Evolutionary conservation across 2,797 vertebrate genomes (phyloP).

Genomic region (Dromococcyx pavoninus): DNA sequence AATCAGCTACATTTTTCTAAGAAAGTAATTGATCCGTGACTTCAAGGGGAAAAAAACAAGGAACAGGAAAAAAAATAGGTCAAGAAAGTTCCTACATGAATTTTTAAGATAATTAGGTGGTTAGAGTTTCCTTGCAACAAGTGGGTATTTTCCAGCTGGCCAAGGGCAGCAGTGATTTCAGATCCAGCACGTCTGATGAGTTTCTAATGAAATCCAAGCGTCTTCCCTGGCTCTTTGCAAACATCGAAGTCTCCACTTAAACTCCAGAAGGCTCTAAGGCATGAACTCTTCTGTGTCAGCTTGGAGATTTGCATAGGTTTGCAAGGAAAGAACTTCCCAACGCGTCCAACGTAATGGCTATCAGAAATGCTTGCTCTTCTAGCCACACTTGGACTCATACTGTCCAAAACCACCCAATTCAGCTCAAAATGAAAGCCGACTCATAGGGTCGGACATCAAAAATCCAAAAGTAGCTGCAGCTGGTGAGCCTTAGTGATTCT

Average conservation of each 20-base stretch:
- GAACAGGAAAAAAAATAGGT: conserved; percentile 22
- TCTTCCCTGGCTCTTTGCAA: conserved; percentile 49
- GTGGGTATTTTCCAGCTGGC: conserved; percentile 68
- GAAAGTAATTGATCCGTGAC: conserved; percentile 32
- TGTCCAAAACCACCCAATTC: not conserved
- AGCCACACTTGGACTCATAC: not conserved
- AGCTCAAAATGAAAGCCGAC: not conserved
- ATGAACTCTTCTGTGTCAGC: not conserved
- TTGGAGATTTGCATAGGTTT: conserved; percentile 14
- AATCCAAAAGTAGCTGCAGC: not conserved
- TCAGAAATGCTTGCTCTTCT: not conserved
- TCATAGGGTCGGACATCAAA: not conserved
- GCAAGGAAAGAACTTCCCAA: not conserved
- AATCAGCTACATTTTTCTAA: conserved; percentile 30
- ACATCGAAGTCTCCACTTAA: conserved; percentile 33
- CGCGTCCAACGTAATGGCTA: not conserved
- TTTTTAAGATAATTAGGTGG: conserved; percentile 53
- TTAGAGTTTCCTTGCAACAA: conserved; percentile 49
- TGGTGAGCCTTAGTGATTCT: not conserved
- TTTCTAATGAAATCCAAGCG: conserved; percentile 75
- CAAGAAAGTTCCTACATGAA: conserved; percentile 50
- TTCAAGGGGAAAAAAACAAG: not conserved
- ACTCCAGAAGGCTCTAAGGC: not conserved
- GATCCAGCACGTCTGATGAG: conserved; percentile 71
- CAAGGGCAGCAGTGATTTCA: conserved; percentile 54